Percentiles rank a stretch among this genome's conserved stretches.
Evolutionary conservation across 1,140 invertebrate species (phyloP).

Genomic region (Goniozus legneri): DNA sequence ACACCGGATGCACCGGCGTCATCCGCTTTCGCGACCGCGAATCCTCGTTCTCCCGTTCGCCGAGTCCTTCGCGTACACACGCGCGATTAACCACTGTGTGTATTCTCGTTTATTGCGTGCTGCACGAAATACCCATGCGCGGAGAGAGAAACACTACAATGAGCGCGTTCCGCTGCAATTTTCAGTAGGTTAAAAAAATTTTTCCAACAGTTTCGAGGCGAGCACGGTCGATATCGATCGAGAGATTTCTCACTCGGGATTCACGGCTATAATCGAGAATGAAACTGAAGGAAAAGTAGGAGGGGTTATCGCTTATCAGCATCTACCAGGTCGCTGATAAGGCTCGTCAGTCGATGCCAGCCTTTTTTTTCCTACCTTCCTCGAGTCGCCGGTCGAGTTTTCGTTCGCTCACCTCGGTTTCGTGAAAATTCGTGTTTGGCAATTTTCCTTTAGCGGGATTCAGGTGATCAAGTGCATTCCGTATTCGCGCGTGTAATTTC

Average conservation of each 20-base stretch:
- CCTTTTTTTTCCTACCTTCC: not conserved
- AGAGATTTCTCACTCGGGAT: not conserved
- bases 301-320: slow-evolving; percentile 15
- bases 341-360: not conserved
- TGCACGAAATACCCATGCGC: no score
- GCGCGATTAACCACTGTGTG: no score
- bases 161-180: no score
- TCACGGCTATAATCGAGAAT: slow-evolving; percentile 3
- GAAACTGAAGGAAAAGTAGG: not conserved
- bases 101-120: slow-evolving; percentile 9
- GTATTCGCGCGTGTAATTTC: not conserved
- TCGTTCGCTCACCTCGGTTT: not conserved
- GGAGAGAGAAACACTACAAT: no score
- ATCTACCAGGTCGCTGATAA: slow-evolving; percentile 13
- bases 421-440: not conserved
- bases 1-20: slow-evolving; percentile 6
- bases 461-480: not conserved
- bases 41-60: slow-evolving; percentile 19
- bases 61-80: slow-evolving; percentile 13
- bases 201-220: no score
- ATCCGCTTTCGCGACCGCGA: slow-evolving; percentile 19
- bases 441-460: not conserved
- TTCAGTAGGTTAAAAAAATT: not conserved
- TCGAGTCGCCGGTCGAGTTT: no score
- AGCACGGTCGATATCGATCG: not conserved